Evolutionary conservation across 2,888 invertebrate genomes (phyloP), one percentile per base, ranked within the genome.

Genomic region (Tryphoninae sp.): DNA sequence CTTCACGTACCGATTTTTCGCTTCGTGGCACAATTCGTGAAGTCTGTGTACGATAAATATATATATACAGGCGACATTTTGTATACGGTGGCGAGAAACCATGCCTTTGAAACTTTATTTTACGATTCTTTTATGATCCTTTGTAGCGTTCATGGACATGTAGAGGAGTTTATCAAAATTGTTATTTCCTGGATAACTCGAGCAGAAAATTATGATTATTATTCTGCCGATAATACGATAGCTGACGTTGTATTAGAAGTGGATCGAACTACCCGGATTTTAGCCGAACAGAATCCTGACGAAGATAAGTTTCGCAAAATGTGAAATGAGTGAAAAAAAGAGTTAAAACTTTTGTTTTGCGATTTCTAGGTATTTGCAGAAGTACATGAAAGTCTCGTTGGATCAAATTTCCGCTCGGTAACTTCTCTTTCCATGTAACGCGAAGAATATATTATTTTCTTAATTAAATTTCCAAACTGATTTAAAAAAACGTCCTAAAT

Each of bases 1-100:
- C 40, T 65, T 58, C 51, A 55, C 53, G 7, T 68, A 67, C 58
- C 67, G 49, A 75, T 74, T 75, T 75, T 67, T 58, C 40, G 9
- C 23, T 49, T 45, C 53, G n/a, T 19, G 22, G 26, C 45, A 61
- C 53, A 68, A 11, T 9, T 68, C 33, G 19, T 26, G 23, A 42
- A 6, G 45, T 16, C 19, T 45, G 11, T 45, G 11, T 45, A 45
- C 13, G 33, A 1, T 13, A 45, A 45, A 45, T 45, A 45, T 13
- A 11, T 45, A 26, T 26, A 26, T 26, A 45, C 2, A 4, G 45
- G 13, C 13, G 6, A 33, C 33, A 33, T 33, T 33, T 33, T 33
- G 33, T 33, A 1, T 3, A 33, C 33, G 33, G 33, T 0, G 33
- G 9, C 45, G 13, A 45, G 45, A 45, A 13, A 13, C 11, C 13